Base-by-base conservation (phyloP, 2,113 vertebrate genomes). In the Limanda limanda region DNA sequence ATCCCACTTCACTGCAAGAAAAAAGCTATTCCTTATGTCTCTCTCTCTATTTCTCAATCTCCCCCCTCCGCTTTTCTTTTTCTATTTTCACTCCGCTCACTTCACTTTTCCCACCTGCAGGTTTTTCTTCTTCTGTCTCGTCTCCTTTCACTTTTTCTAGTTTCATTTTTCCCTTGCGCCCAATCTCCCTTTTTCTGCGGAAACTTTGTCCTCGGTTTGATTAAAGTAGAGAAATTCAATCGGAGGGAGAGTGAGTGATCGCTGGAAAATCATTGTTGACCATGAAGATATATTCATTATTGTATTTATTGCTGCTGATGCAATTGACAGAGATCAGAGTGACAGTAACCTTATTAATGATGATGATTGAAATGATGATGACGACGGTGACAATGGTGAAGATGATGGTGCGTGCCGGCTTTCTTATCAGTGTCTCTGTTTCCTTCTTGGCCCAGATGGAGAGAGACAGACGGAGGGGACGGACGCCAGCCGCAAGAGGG, bases 391-490 rank as follows among this genome's bases (percentile, higher is more conserved):
- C 31, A 37, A 11, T 25, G 10, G 20, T 12, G 59, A 66, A 74
- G 64, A 69, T 66, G 12, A 72, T 65, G 48, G 56, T 31, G 45
- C 31, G 61, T 21, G 37, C 48, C 78, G 71, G 66, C 69, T 74
- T 70, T 77, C 58, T 87, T 21, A 92, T 40, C 48, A 1, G 76
- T 54, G 61, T 84, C 45, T 60, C 2, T 89, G 58, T 88, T 78
- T 83, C 86, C 54, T 69, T 72, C 85, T 69, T 73, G 80, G 65
- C 82, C 64, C 89, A 99, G 97, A 99, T 85, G 95, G 95, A 0
- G 97, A 98, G 87, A 95, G 95, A 92, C 95, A 91, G 81, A 94
- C 86, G 6, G 92, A 96, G 71, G 96, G 94, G 91, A 96, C 95
- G 0, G 96, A 97, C 1, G n/a, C 95, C 10, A 94, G 91, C 85